Percentiles rank a stretch among this genome's conserved stretches.
Conservation (phyloP, 2,113 vertebrate species). For the Caranx ignobilis region DNA sequence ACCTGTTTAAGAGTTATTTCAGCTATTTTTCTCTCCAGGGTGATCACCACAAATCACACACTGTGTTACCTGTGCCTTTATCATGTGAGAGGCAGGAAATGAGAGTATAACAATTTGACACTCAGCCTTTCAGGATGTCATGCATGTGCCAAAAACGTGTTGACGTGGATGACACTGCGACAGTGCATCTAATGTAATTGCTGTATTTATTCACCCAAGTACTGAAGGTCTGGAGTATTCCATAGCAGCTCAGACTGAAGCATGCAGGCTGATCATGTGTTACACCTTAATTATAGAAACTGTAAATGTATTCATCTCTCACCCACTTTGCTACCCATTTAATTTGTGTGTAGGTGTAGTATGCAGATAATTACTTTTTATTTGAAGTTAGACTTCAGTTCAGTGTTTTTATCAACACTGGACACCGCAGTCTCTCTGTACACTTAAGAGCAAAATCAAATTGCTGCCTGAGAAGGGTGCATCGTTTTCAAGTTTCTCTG, state of each 20-base stretch:
- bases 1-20: not conserved
- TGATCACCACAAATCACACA: constrained; percentile 10
- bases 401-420: not conserved
- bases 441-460: constrained; percentile 7
- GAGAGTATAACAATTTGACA: constrained; percentile 54
- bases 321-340: constrained; percentile 21
- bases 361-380: not conserved
- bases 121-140: constrained; percentile 12
- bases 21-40: not conserved
- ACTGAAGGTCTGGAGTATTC: not conserved
- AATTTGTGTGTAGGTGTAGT: constrained; percentile 6
- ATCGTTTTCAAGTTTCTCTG: constrained; percentile 15
- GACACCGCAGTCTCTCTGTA: not conserved
- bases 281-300: constrained; percentile 40
- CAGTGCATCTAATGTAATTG: constrained; percentile 9
- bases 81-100: constrained; percentile 36
- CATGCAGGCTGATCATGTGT: constrained; percentile 4
- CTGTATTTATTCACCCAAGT: not conserved
- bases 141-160: constrained; percentile 22
- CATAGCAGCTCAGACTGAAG: not conserved
- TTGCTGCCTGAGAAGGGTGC: constrained; percentile 1
- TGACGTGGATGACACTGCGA: constrained; percentile 7
- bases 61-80: not conserved
- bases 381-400: not conserved
- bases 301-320: constrained; percentile 34